phyloP scores from a whole-genome alignment of 1,140 invertebrate species.

The Epicauta chinensis region DNA sequence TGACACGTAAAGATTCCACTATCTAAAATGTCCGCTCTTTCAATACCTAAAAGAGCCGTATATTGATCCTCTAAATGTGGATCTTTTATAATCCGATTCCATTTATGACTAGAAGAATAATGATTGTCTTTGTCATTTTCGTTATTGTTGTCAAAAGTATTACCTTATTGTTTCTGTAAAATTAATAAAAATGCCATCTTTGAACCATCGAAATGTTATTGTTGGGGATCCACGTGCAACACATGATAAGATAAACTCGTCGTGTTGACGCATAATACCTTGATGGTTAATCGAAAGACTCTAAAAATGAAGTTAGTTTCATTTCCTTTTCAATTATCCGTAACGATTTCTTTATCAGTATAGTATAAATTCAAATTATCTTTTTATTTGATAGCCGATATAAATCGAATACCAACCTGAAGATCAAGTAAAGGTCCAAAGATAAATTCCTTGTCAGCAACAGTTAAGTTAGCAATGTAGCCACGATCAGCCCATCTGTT shows the following conservation, averaged over 20 bases:
- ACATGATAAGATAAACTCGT: slow-evolving; percentile 70
- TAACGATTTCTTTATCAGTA: too few relatives aligned
- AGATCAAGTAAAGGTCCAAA: slow-evolving; percentile 25
- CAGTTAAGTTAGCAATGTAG: slow-evolving; percentile 54
- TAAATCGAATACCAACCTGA: too few relatives aligned
- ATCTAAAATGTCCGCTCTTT: slow-evolving; percentile 59
- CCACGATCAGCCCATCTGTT: slow-evolving; percentile 56
- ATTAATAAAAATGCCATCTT: slow-evolving; percentile 69
- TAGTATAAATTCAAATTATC: too few relatives aligned
- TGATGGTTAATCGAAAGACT: slow-evolving; percentile 55
- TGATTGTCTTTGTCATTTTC: too few relatives aligned
- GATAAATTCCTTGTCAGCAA: slow-evolving; percentile 42
- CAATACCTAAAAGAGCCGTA: slow-evolving; percentile 61
- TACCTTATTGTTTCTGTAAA: slow-evolving; percentile 64
- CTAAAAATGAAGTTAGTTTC: slow-evolving; percentile 43
- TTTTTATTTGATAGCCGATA: too few relatives aligned
- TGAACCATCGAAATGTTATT: slow-evolving; percentile 73
- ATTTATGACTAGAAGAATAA: slow-evolving; percentile 49
- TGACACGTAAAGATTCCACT: slow-evolving; percentile 68
- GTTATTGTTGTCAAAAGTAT: too few relatives aligned
- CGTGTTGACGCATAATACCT: slow-evolving; percentile 61
- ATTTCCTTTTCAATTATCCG: too few relatives aligned
- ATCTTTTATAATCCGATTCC: slow-evolving; percentile 49
- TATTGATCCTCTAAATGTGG: slow-evolving; percentile 50
- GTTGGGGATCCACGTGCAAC: slow-evolving; percentile 65